phyloP scores from a whole-genome alignment of 2,888 invertebrate genomes.

The Cordylochernes scorpioides region DNA sequence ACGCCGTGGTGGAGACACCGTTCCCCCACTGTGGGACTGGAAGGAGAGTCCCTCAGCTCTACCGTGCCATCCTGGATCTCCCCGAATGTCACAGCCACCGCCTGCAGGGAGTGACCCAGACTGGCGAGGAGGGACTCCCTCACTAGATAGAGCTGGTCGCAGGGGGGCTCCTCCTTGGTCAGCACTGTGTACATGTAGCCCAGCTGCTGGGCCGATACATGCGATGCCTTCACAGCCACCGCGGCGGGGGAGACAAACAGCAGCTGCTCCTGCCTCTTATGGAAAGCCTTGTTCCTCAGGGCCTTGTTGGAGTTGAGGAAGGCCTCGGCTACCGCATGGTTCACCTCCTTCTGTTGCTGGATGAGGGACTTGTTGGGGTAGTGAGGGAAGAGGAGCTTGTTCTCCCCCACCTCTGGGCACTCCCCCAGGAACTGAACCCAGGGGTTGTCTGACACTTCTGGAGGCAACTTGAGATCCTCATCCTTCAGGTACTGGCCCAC shows the following conservation, averaged over 20 bases:
- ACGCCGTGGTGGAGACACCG: slow-evolving; percentile 14
- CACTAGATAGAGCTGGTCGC: slow-evolving; percentile 5
- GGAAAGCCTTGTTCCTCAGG: too few species aligned
- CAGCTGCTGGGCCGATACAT: slow-evolving; percentile 1
- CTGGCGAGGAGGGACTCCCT: slow-evolving; percentile 5
- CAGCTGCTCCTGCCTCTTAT: not conserved
- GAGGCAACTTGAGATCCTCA: slow-evolving; percentile 37
- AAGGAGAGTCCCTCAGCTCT: slow-evolving; percentile 1
- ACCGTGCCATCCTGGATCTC: not conserved
- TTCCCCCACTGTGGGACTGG: not conserved
- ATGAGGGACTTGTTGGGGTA: slow-evolving; percentile 46
- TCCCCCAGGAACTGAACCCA: slow-evolving; percentile 40
- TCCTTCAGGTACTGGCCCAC: slow-evolving; percentile 69
- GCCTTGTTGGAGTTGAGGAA: slow-evolving; percentile 18
- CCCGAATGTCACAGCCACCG: slow-evolving; percentile 4
- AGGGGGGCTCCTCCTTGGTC: slow-evolving; percentile 3
- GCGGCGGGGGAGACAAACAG: slow-evolving; percentile 1
- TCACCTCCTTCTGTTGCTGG: slow-evolving; percentile 40
- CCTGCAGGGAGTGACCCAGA: slow-evolving; percentile 1
- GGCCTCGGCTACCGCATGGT: slow-evolving; percentile 32
- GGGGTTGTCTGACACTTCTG: slow-evolving; percentile 36
- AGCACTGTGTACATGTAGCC: slow-evolving; percentile 7
- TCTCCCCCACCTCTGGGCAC: slow-evolving; percentile 34
- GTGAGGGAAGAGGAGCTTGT: slow-evolving; percentile 39
- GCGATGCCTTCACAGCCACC: slow-evolving; percentile 2